Conservation (phyloP, 2,888 invertebrate genomes). For the Cephus spinipes region DNA sequence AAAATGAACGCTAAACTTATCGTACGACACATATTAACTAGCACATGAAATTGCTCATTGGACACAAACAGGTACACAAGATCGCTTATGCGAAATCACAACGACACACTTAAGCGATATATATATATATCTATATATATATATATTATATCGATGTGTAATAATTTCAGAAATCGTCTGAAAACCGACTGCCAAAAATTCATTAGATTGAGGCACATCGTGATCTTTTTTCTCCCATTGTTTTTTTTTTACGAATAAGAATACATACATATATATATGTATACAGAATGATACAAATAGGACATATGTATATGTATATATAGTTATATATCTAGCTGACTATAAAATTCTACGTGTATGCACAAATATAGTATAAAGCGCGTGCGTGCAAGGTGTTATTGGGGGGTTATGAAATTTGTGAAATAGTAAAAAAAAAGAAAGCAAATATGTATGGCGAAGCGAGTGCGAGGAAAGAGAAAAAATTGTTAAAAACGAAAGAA, state of each 20-base stretch:
- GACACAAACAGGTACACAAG: not conserved
- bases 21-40: not conserved
- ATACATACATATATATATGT: not conserved
- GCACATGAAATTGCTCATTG: not conserved
- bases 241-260: not conserved
- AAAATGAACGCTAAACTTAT: not conserved
- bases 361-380: slow-evolving; percentile 1
- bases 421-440: slow-evolving; percentile 8
- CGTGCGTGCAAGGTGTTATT: not conserved
- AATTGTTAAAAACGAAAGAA: not conserved
- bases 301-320: no score
- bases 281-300: not conserved
- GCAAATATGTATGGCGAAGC: slow-evolving; percentile 11
- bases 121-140: not conserved
- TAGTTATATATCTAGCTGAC: not conserved
- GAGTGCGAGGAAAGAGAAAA: not conserved
- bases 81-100: not conserved
- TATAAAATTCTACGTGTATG: slow-evolving; percentile 5
- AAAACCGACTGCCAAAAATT: slow-evolving; percentile 46
- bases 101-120: not conserved
- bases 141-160: not conserved
- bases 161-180: slow-evolving; percentile 35
- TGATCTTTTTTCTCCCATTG: slow-evolving; percentile 26
- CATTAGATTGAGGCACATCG: slow-evolving; percentile 38
- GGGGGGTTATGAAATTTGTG: not conserved